Percentiles rank a stretch among this genome's conserved stretches.
Evolutionary conservation across 2,113 vertebrate species (phyloP).

Genomic region (Centropus bengalensis): DNA sequence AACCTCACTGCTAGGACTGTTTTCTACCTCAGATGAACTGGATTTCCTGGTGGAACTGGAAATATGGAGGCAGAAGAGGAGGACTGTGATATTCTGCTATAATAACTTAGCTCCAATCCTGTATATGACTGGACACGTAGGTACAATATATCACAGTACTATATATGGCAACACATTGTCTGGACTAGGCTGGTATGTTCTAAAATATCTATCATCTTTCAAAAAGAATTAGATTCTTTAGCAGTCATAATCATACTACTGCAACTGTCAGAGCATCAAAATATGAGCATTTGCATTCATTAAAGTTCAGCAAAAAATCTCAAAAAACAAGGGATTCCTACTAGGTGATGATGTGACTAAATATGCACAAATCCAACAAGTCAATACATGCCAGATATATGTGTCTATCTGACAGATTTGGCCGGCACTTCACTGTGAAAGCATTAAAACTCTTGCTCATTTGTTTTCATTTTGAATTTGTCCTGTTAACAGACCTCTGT

Average conservation of each 20-base stretch:
- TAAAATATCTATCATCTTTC: not conserved
- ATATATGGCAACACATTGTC: not conserved
- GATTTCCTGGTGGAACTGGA: not conserved
- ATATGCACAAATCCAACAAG: not conserved
- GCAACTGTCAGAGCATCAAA: not conserved
- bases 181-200: not conserved
- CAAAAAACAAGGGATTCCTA: not conserved
- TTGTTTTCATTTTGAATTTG: conserved; percentile 51
- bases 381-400: not conserved
- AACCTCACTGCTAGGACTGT: not conserved
- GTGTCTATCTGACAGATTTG: not conserved
- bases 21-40: not conserved
- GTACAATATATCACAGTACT: not conserved
- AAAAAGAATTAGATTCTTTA: not conserved
- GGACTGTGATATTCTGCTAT: not conserved
- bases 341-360: not conserved
- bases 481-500: conserved; percentile 39
- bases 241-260: not conserved
- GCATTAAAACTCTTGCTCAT: not conserved
- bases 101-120: not conserved
- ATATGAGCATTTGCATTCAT: not conserved
- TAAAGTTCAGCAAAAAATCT: not conserved
- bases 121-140: not conserved
- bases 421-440: not conserved
- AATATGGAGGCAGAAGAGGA: not conserved